Base-by-base conservation (phyloP, 2,888 invertebrate species). In the Acleris cristana region DNA sequence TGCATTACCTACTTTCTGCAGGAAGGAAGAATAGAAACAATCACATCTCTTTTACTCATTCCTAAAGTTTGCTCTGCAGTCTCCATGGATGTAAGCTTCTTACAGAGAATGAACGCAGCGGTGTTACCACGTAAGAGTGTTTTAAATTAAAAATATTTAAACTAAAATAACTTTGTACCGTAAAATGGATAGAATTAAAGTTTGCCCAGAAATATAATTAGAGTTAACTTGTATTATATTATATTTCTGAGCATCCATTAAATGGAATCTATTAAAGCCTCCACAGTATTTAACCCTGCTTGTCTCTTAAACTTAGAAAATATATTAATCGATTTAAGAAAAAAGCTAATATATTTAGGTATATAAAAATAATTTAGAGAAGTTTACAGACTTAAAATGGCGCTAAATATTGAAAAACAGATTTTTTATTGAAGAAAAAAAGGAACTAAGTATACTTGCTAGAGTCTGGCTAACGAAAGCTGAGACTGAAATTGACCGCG, bases 131-230 rank as follows among this genome's bases (percentile, higher is more conserved):
- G 45, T 49, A 49, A 61, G 51, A 59, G 55, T 60, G 6, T n/a
- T 60, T 60, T 55, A 60, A 51, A 65, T 65, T 65, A 59, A 49
- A 54, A 19, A 34, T 26, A 54, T 65, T 65, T 51, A 48, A 59
- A 60, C 59, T 65, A 61, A 61, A 66, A 66, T 30, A 61, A 56
- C 56, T 66, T 66, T 66, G 65, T 66, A 66, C 65, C 65, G 61
- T 61, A 61, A 21, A 26, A 44, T 66, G 61, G 65, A 55, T 51
- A 57, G 23, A 44, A 44, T 26, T 45, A 23, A 26, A 48, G 45
- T 26, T 26, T 10, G 48, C 26, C 23, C 58, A 58, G 48, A 58
- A 58, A 58, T 57, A 45, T 57, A 45, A 48, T 6, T 21, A 10
- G 3, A 0, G 10, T 19, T 19, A 26, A 26, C 6, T 0, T 30